Conservation (phyloP, 2,888 invertebrate genomes). For the Cantharis nigra region DNA sequence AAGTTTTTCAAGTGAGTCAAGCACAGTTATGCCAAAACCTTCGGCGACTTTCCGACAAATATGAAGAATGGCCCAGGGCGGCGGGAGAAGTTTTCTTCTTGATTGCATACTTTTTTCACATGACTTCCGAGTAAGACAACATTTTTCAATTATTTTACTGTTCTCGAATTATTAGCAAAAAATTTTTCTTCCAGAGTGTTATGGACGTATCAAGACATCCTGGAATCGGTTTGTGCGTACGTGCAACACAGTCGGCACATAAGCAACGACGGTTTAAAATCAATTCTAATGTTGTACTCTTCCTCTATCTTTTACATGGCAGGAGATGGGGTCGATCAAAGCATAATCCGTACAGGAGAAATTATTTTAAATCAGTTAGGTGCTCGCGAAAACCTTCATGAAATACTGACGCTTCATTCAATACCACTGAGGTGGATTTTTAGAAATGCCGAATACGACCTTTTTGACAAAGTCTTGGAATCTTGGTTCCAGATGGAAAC, state of each 20-base stretch:
- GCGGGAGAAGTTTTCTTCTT: background rate
- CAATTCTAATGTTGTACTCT: background rate
- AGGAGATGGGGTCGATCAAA: background rate
- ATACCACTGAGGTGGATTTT: background rate
- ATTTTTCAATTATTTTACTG: too few relatives aligned
- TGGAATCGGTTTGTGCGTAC: background rate
- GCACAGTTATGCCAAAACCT: background rate
- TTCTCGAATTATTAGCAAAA: too few relatives aligned
- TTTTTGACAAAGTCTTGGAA: background rate
- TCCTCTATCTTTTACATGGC: too few relatives aligned
- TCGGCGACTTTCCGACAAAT: background rate
- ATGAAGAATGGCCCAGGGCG: conserved; percentile 1
- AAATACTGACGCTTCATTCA: background rate
- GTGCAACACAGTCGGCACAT: background rate
- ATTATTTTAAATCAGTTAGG: background rate
- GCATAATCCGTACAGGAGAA: background rate
- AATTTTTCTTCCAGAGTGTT: background rate
- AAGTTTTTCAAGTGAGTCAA: background rate
- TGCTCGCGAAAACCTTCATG: background rate
- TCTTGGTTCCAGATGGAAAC: background rate
- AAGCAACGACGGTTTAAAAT: background rate
- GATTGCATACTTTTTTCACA: background rate
- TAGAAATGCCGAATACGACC: background rate
- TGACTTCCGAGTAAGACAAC: background rate
- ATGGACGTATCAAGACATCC: background rate